Evolutionary conservation across 1,140 invertebrate genomes (phyloP).

Genomic region (Caerostris darwini): DNA sequence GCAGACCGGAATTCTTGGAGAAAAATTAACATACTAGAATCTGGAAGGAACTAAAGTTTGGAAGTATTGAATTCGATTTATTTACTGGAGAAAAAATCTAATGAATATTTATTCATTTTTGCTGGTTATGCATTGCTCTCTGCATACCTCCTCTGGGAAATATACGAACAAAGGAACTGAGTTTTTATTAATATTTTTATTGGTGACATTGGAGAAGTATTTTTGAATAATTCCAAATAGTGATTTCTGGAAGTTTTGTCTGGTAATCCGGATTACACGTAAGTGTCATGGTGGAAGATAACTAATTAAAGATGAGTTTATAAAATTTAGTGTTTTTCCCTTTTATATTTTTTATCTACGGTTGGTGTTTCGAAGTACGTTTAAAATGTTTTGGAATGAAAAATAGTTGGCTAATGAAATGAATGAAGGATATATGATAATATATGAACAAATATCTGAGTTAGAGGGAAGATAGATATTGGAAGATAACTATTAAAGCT

Average conservation of each 20-base stretch:
- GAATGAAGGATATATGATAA: no score
- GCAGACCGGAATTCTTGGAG: slow-evolving; percentile 24
- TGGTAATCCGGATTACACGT: background rate
- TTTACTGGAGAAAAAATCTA: slow-evolving; percentile 67
- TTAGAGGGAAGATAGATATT: no score
- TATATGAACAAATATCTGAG: no score
- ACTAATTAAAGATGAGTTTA: no score
- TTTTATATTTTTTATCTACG: no score
- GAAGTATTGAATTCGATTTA: slow-evolving; percentile 56
- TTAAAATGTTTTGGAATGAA: no score
- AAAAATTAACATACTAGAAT: slow-evolving; percentile 73
- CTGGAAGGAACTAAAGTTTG: slow-evolving; percentile 10
- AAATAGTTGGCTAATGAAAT: no score
- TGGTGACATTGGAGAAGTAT: background rate
- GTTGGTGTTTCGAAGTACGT: no score
- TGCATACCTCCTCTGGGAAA: background rate
- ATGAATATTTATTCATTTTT: slow-evolving; percentile 76
- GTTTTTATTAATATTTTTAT: slow-evolving; percentile 21
- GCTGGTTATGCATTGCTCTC: background rate
- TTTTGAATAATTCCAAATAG: background rate
- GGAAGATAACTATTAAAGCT: no score
- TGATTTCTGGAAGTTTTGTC: background rate
- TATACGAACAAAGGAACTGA: slow-evolving; percentile 6
- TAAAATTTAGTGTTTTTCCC: no score
- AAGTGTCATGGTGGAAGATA: background rate